Evolutionary conservation across 2,113 vertebrate species (phyloP), one percentile per base, ranked within the genome.

Genomic region (Tetrax tetrax): DNA sequence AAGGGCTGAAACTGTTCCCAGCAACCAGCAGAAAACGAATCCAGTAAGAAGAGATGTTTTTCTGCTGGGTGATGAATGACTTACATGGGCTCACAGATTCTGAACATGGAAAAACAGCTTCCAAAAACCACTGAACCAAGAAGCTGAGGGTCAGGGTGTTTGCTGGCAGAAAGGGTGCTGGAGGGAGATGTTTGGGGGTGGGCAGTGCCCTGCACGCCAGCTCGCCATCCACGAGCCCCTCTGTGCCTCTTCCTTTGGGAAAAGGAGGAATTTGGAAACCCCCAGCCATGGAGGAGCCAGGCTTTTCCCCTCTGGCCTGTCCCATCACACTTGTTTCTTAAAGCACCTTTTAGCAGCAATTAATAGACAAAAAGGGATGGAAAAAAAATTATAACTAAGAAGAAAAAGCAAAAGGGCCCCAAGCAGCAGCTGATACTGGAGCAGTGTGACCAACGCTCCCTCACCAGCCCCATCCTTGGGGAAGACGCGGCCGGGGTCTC

Each of bases 361-460:
- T 43, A 71, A 82, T 25, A 13, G 47, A 61, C 24, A 81, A 59
- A 91, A 91, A 64, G 4, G 10, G 12, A 53, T 15, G 29, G 29
- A 11, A 9, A 14, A 48, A 48, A 48, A 48, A 47, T 20, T 2
- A 7, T 31, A 3, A 56, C 23, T 9, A 17, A 35, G 7, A 4
- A 8, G 2, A 5, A 37, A 3, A 57, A 27, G 12, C 14, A 37
- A 18, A 57, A 90, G 33, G 53, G 41, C 23, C 43, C 27, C 69
- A 10, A 56, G 61, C 74, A 76, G 87, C 91, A 87, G 38, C 84
- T 45, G 89, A 71, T 31, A 53, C 63, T 54, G 91, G 56, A 60
- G 48, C 31, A 11, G 65, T 21, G 53, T 1, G 12, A 48, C 28
- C 11, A 2, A 19, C 53, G 4, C 5, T 76, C 72, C 29, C 27